Evolutionary conservation across 2,113 vertebrate genomes (phyloP).

Genomic region (Sturnira hondurensis): DNA sequence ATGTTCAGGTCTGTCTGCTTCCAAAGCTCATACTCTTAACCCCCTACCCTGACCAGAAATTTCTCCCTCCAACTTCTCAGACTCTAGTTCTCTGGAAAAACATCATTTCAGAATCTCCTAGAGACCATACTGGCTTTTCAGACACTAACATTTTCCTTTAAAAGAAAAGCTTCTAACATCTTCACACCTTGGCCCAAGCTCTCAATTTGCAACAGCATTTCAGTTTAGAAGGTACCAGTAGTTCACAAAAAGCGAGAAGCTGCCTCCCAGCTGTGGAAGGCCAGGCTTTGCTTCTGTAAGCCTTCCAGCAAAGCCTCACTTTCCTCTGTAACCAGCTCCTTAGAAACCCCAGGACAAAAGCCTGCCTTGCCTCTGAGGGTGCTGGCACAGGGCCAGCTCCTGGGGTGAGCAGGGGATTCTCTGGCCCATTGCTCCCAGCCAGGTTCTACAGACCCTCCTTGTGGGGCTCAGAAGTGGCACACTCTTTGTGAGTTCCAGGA

Average conservation of each 20-base stretch:
- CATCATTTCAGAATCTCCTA: neutral
- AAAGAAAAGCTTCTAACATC: neutral
- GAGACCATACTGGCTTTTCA: neutral
- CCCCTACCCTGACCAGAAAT: neutral
- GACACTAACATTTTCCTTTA: neutral
- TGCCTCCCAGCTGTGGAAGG: neutral
- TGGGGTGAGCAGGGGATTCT: neutral
- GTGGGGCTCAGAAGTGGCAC: neutral
- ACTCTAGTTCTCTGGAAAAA: neutral
- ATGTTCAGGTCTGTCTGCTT: neutral
- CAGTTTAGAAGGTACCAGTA: neutral
- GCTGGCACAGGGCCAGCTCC: neutral
- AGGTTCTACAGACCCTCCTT: neutral
- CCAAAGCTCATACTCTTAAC: neutral
- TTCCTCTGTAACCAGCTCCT: neutral
- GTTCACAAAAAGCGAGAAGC: neutral
- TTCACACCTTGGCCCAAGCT: neutral
- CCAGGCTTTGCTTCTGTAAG: neutral
- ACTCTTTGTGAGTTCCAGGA: neutral
- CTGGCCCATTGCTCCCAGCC: neutral
- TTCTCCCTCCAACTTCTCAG: neutral
- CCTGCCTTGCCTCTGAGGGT: neutral
- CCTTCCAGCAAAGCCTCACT: neutral
- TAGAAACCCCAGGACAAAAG: neutral
- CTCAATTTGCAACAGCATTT: neutral